Percentiles rank a stretch among this genome's conserved stretches.
Conservation (phyloP, 2,888 invertebrate species). For the Tenthredo livida region DNA sequence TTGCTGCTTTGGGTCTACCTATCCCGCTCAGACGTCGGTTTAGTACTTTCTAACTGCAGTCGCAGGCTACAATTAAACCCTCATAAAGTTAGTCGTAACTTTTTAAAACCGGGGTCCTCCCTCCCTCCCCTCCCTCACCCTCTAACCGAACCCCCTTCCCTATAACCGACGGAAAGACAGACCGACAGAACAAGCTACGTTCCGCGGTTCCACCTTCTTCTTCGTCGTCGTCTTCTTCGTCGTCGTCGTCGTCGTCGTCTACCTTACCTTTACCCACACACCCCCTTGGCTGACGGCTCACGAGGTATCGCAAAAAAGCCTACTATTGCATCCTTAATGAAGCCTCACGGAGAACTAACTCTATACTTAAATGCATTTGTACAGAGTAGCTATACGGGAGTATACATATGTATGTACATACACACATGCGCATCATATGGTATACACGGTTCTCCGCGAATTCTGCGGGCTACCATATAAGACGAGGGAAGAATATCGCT, state of each 20-base stretch:
- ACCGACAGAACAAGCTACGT: slow-evolving; percentile 23
- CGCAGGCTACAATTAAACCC: slow-evolving; percentile 76
- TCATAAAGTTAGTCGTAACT: slow-evolving; percentile 74
- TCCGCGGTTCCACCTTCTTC: slow-evolving; percentile 19
- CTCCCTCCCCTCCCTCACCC: slow-evolving; percentile 59
- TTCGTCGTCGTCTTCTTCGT: too few species aligned
- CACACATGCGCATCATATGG: too few species aligned
- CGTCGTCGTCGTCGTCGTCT: too few species aligned
- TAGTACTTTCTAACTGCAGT: slow-evolving; percentile 76
- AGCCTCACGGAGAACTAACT: not conserved
- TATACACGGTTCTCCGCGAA: too few species aligned
- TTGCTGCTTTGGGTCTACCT: not conserved
- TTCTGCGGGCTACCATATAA: too few species aligned
- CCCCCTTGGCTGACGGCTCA: too few species aligned
- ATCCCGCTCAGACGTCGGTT: slow-evolving; percentile 62
- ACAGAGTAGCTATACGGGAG: too few species aligned
- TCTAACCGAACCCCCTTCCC: slow-evolving; percentile 49
- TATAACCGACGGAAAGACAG: not conserved
- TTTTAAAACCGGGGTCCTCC: slow-evolving; percentile 66
- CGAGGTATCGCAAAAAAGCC: slow-evolving; percentile 10
- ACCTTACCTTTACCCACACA: not conserved
- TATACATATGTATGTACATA: too few species aligned
- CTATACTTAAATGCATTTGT: too few species aligned
- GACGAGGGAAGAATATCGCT: too few species aligned
- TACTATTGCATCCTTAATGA: slow-evolving; percentile 36